A percentile compares a stretch with the other conserved stretches of the same genome.
Conservation (phyloP, 2,888 invertebrate genomes). For the Tricholauxania praeusta region DNA sequence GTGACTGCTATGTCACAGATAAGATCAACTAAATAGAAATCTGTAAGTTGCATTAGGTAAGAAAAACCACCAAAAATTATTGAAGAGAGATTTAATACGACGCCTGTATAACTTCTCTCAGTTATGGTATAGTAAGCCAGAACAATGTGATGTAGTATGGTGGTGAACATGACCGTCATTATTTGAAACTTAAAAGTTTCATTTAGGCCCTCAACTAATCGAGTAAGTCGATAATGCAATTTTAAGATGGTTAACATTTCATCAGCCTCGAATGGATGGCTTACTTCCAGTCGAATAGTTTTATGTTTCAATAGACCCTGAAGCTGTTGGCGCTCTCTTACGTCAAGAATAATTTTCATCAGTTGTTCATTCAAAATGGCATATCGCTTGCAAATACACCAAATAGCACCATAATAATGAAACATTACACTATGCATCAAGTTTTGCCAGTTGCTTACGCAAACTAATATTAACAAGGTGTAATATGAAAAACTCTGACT, state of each 20-base stretch:
- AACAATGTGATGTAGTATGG: no score
- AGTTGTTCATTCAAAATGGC: not conserved
- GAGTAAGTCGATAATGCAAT: not conserved
- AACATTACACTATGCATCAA: not conserved
- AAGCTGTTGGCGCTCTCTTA: not conserved
- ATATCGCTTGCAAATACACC: not conserved
- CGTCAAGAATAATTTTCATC: not conserved
- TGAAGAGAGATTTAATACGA: not conserved
- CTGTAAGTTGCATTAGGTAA: not conserved
- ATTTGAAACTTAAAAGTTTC: not conserved
- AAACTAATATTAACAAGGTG: not conserved
- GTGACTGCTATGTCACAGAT: not conserved
- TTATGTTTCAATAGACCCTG: not conserved
- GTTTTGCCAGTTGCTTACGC: not conserved
- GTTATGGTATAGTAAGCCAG: no score
- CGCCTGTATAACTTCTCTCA: no score
- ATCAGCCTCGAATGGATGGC: not conserved
- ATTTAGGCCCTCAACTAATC: not conserved
- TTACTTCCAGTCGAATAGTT: not conserved
- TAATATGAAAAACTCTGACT: not conserved
- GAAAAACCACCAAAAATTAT: not conserved
- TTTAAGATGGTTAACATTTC: not conserved
- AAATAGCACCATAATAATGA: not conserved
- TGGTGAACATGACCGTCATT: not conserved
- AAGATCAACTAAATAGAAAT: not conserved